phyloP scores from a whole-genome alignment of 1,140 invertebrate genomes.

The Drosophila mauritiana region DNA sequence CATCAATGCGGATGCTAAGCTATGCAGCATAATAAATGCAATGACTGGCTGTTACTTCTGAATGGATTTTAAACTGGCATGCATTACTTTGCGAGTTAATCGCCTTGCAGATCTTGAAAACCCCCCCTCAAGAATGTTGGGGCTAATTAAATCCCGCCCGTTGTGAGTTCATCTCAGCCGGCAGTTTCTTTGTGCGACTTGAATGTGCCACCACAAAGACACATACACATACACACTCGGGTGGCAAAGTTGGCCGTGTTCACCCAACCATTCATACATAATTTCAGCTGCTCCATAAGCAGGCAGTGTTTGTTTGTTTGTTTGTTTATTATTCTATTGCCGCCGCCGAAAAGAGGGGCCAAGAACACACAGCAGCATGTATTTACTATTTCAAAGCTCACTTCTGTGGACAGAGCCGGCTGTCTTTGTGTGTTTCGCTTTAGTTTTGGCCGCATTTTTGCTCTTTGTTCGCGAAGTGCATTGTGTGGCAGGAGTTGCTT shows the following conservation, averaged over 20 bases:
- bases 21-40: too few species aligned
- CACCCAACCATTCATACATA: constrained; percentile 38
- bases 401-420: constrained; percentile 52
- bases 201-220: constrained; percentile 27
- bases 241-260: constrained; percentile 15
- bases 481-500: constrained; percentile 36
- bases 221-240: background rate
- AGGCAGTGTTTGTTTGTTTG: constrained; percentile 41
- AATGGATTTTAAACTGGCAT: too few species aligned
- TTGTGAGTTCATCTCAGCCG: constrained; percentile 6
- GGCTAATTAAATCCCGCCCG: constrained; percentile 18
- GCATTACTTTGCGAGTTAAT: too few species aligned
- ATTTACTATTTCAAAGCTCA: constrained; percentile 65
- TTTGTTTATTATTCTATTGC: constrained; percentile 46
- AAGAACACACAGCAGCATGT: background rate
- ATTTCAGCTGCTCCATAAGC: constrained; percentile 42
- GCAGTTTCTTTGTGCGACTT: constrained; percentile 32
- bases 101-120: background rate
- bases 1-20: too few species aligned
- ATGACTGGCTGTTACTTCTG: too few species aligned
- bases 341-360: constrained; percentile 23
- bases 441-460: constrained; percentile 33
- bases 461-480: constrained; percentile 70
- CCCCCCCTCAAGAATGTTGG: background rate
- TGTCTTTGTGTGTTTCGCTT: constrained; percentile 52